Conservation (phyloP, 2,113 vertebrate species). For the Peromyscus polionotus region DNA sequence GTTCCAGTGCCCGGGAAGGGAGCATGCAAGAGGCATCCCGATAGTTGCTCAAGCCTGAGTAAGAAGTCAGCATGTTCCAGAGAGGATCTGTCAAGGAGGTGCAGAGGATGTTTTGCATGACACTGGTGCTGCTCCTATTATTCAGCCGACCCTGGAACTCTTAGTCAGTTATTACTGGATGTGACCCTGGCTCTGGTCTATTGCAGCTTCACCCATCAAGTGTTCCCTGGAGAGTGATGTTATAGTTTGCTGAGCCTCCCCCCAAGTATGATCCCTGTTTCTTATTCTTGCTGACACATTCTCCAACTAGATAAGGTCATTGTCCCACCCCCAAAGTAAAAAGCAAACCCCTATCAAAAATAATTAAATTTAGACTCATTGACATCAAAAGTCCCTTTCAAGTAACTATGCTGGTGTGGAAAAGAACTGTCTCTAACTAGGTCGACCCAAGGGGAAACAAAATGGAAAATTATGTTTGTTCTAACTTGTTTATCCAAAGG, state of each 20-base stretch:
- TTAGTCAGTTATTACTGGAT: not conserved
- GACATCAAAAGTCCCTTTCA: constrained; percentile 5
- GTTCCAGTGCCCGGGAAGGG: not conserved
- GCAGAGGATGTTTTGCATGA: not conserved
- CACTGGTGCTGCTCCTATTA: not conserved
- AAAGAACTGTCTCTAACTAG: not conserved
- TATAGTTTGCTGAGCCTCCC: not conserved
- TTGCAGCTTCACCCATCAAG: not conserved
- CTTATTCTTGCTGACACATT: not conserved
- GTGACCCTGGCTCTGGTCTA: not conserved
- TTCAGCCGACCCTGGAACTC: not conserved
- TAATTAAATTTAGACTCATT: not conserved
- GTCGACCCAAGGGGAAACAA: not conserved
- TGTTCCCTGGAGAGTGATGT: not conserved
- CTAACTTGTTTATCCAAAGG: not conserved
- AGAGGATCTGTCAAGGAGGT: not conserved
- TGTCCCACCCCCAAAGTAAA: constrained; percentile 44
- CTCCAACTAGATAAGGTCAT: not conserved
- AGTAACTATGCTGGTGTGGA: not conserved
- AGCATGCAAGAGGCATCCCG: not conserved
- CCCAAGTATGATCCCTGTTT: not conserved
- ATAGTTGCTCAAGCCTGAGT: not conserved
- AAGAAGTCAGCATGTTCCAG: not conserved
- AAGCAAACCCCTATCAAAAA: constrained; percentile 3
- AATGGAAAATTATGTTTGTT: not conserved